These are phyloP conservation scores for Mantis religiosa DNA, from an alignment of 2,888 invertebrate genomes.

Conservation along the genomic window DNA sequence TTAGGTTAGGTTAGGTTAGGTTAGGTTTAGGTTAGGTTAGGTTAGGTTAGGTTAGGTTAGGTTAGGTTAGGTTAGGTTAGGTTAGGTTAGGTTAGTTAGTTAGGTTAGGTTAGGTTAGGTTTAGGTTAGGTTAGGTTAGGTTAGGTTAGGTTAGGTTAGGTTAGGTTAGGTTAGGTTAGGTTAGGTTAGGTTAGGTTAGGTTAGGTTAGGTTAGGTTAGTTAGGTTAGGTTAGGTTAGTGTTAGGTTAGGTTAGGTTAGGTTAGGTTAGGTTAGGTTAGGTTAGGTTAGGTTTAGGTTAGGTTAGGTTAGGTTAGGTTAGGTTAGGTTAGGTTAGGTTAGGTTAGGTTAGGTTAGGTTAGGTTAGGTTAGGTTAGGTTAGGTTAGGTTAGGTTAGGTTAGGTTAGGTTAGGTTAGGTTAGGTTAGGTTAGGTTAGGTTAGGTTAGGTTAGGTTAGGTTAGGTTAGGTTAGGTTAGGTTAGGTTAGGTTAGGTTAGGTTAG, in stretches of 20 bases:
- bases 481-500: no score
- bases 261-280: background rate
- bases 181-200: conserved; percentile 26
- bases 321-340: no score
- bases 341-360: no score
- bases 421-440: no score
- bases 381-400: no score
- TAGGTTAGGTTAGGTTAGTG: background rate
- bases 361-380: no score
- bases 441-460: no score
- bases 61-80: conserved; percentile 39
- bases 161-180: conserved; percentile 15
- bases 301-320: conserved; percentile 8
- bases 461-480: no score
- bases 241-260: conserved; percentile 25
- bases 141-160: conserved; percentile 12
- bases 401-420: no score
- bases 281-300: conserved; percentile 12
- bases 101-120: conserved; percentile 30
- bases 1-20: conserved; percentile 28
- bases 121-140: conserved; percentile 23
- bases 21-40: conserved; percentile 37
- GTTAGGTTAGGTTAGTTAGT: conserved; percentile 30
- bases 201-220: conserved; percentile 17
- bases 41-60: conserved; percentile 29